Evolutionary conservation across 1,140 invertebrate genomes (phyloP), one percentile per base, ranked within the genome.

Genomic region (Hyposmocoma kahamanoa): DNA sequence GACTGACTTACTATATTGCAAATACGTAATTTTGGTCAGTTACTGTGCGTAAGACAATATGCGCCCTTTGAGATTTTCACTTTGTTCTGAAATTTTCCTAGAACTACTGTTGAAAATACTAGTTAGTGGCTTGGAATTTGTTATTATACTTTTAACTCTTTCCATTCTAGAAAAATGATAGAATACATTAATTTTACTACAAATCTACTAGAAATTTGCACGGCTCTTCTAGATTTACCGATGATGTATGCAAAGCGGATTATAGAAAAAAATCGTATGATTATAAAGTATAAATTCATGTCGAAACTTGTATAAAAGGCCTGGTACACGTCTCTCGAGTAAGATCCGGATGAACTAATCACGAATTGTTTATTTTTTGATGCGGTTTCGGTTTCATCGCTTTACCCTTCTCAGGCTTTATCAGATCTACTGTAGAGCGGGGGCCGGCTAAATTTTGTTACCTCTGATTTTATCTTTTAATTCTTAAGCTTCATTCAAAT

Each of bases 401-500:
- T 46, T 53, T 52, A 83, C 75, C 79, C 77, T 79, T 72, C 64
- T 81, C 74, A 78, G 53, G 46, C 47, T 55, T 79, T 81, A 79
- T 79, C 77, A 59, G 67, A 81, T 81, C 67, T 51, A 62, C 59
- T 50, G 55, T 56, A 53, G 56, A 43, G 20, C 34, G 28, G 36
- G 20, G 50, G 42, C 59, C 64, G 49, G 48, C 65, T 62, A 62
- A 81, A 78, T 81, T 81, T 81, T 80, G 75, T 84, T 78, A 72
- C 67, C 54, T 67, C 55, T 28, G 41, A 60, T 74, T 62, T 76
- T 72, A 67, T 75, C 79, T 79, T 78, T 83, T 79, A 67, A 74
- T 68, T 76, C 67, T 68, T 71, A 64, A 71, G 56, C 62, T 72
- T 78, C 77, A 84, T 83, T 84, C 79, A 83, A 84, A 84, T 83